Percentiles rank a stretch among this genome's conserved stretches.
phyloP scores from a whole-genome alignment of 37 sponge, comb jelly and placozoan species.

The Dysidea cf. avara region DNA sequence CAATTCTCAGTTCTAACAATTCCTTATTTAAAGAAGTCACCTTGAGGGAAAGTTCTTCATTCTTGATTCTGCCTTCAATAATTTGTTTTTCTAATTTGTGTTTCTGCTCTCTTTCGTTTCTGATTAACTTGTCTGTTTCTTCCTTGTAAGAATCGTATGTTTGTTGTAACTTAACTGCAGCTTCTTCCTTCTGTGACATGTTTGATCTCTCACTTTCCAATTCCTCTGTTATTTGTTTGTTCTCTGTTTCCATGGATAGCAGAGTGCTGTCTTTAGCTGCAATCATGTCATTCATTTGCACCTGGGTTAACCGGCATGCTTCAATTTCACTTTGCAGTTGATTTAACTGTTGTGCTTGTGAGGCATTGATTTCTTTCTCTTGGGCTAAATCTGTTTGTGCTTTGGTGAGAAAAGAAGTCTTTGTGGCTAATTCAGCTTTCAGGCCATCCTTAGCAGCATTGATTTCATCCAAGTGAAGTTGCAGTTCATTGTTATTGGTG shows the following conservation, averaged over 20 bases:
- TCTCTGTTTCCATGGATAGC: too few relatives aligned
- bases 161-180: background rate
- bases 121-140: background rate
- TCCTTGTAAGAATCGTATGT: background rate
- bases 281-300: too few relatives aligned
- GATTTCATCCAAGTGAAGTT: background rate
- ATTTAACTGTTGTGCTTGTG: too few relatives aligned
- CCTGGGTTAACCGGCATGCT: too few relatives aligned
- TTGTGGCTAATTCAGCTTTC: background rate
- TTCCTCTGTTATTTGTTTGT: too few relatives aligned
- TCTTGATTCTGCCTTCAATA: background rate
- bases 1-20: background rate
- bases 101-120: background rate
- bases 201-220: too few relatives aligned
- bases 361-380: background rate
- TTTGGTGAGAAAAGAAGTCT: background rate
- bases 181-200: too few relatives aligned
- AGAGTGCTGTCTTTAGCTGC: too few relatives aligned
- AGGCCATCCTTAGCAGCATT: background rate
- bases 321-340: too few relatives aligned
- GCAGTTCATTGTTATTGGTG: slow-evolving; percentile 1
- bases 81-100: slow-evolving; percentile 1
- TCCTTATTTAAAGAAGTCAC: background rate
- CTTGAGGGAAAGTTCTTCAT: slow-evolving; percentile 4
- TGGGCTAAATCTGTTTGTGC: background rate